Conservation (phyloP, 2,113 vertebrate species). For the Reinhardtius hippoglossoides region DNA sequence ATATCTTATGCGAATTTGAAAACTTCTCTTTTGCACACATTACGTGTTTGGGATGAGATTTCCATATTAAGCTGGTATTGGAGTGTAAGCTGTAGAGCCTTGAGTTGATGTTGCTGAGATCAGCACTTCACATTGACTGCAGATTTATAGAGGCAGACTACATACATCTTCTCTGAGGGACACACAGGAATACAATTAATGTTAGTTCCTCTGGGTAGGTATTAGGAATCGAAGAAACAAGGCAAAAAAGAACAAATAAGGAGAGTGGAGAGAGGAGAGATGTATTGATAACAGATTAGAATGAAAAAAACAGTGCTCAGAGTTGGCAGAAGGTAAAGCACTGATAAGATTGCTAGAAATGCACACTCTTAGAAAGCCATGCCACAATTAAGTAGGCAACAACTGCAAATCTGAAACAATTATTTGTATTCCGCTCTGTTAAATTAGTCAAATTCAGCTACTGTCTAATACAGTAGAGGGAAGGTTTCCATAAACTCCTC, state of each 20-base stretch:
- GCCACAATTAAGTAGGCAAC: not conserved
- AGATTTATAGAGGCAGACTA: constrained; percentile 19
- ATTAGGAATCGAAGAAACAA: not conserved
- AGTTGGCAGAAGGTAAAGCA: not conserved
- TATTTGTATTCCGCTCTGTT: not conserved
- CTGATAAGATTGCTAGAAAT: not conserved
- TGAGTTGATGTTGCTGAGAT: constrained; percentile 25
- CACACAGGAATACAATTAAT: constrained; percentile 11
- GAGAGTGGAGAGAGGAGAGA: not conserved
- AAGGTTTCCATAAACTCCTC: not conserved
- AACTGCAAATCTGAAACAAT: not conserved
- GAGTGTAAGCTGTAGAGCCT: not conserved
- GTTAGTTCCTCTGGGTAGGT: not conserved
- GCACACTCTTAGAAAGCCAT: not conserved
- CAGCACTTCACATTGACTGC: constrained; percentile 25
- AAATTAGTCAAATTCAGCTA: not conserved
- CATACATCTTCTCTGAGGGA: constrained; percentile 33
- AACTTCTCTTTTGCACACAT: too few species aligned
- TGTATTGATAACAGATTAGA: not conserved
- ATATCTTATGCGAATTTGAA: too few species aligned
- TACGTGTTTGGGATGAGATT: constrained; percentile 16
- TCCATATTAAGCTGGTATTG: constrained; percentile 1
- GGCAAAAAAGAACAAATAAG: not conserved
- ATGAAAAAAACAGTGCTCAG: not conserved
- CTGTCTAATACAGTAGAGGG: not conserved